These are phyloP conservation scores for Tolmerus cingulatus DNA, from an alignment of 2,888 invertebrate genomes.

Conservation along the genomic window DNA sequence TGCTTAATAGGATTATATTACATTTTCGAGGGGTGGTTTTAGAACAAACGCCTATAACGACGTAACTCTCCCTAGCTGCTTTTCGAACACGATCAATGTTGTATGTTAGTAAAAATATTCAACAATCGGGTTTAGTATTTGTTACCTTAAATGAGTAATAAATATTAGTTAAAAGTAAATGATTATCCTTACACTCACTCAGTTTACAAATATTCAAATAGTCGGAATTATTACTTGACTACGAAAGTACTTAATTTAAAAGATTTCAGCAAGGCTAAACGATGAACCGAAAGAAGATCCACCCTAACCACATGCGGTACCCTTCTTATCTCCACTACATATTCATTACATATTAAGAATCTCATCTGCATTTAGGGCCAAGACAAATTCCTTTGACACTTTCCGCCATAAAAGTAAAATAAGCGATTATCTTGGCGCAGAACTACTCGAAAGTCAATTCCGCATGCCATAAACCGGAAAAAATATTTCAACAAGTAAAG, in stretches of 20 bases:
- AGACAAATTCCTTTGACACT: conserved; percentile 6
- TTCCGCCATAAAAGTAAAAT: conserved; percentile 4
- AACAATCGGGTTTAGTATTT: no score
- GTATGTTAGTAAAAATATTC: no score
- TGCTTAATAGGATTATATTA: no score
- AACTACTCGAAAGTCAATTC: conserved; percentile 32
- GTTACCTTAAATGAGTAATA: no score
- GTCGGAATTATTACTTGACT: not conserved
- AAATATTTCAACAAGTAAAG: conserved; percentile 29
- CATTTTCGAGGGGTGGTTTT: no score
- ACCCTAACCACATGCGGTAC: not conserved
- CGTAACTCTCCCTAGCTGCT: no score
- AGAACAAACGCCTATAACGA: no score
- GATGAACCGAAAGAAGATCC: not conserved
- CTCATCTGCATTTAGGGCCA: not conserved
- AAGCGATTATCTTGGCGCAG: not conserved
- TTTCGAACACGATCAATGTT: no score
- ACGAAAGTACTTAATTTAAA: not conserved
- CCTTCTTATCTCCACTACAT: not conserved
- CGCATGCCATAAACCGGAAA: conserved; percentile 15
- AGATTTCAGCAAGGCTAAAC: not conserved
- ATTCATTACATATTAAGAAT: not conserved
- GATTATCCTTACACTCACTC: no score
- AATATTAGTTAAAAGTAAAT: no score
- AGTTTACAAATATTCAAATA: no score